Conservation (phyloP, 2,888 invertebrate genomes). For the Onthophagus sagittarius region DNA sequence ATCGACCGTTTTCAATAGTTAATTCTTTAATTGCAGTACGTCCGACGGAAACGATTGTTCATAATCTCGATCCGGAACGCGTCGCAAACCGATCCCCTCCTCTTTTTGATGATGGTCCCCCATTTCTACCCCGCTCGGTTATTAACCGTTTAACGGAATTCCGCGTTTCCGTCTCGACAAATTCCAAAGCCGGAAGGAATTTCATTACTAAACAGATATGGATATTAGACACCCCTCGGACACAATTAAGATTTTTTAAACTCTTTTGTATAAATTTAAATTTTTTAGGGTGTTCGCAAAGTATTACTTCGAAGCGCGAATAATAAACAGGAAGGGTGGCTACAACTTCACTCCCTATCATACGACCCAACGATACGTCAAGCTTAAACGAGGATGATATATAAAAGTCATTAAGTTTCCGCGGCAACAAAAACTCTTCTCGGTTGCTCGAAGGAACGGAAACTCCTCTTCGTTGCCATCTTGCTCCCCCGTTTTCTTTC, state of each 20-base stretch:
- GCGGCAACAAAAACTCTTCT: not conserved
- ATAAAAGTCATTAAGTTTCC: not conserved
- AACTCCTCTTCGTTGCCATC: not conserved
- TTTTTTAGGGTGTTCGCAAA: not conserved
- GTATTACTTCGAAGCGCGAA: not conserved
- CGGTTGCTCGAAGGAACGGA: not conserved
- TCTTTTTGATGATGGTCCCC: too few relatives aligned
- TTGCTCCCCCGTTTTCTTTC: not conserved
- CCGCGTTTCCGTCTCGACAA: not conserved
- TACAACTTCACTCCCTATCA: not conserved
- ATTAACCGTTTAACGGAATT: not conserved
- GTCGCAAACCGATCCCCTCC: not conserved
- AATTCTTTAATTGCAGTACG: not conserved
- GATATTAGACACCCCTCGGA: not conserved
- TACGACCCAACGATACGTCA: not conserved
- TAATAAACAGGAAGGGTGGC: not conserved
- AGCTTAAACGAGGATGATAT: not conserved
- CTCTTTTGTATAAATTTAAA: too few relatives aligned
- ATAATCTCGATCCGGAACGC: not conserved
- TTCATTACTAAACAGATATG: not conserved
- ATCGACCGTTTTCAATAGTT: not conserved
- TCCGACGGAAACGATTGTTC: not conserved
- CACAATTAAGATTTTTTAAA: not conserved
- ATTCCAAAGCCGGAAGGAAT: not conserved
- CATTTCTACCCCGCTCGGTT: not conserved